phyloP scores from a whole-genome alignment of 2,888 invertebrate genomes.

The Scaptomyza tumidula region DNA sequence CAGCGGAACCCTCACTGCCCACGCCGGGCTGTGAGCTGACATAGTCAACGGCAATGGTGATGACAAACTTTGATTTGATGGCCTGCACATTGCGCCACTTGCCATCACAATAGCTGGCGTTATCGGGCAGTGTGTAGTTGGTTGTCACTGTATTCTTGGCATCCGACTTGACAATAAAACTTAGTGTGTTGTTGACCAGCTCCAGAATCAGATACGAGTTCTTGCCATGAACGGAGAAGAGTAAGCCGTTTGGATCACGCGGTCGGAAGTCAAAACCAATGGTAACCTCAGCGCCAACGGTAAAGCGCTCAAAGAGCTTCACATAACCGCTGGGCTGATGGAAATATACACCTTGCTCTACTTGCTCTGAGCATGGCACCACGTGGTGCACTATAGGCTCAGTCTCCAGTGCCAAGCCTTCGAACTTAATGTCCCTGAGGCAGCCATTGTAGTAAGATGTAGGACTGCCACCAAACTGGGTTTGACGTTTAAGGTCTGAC shows the following conservation, averaged over 20 bases:
- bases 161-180: constrained; percentile 91
- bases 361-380: constrained; percentile 91
- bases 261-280: constrained; percentile 95
- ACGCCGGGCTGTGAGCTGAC: constrained; percentile 90
- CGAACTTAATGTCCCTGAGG: constrained; percentile 90
- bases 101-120: constrained; percentile 94
- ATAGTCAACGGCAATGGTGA: constrained; percentile 94
- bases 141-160: constrained; percentile 90
- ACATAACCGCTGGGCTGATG: constrained; percentile 90
- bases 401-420: constrained; percentile 88
- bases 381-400: constrained; percentile 87
- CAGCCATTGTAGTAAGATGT: constrained; percentile 92
- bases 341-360: constrained; percentile 94
- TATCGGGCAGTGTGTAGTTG: constrained; percentile 88
- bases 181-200: constrained; percentile 93
- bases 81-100: constrained; percentile 95
- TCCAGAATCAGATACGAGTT: constrained; percentile 94
- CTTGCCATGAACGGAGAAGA: constrained; percentile 93
- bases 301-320: constrained; percentile 89
- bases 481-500: constrained; percentile 83
- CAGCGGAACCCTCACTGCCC: constrained; percentile 87
- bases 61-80: constrained; percentile 95
- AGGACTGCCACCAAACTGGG: constrained; percentile 65
- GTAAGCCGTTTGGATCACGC: constrained; percentile 91
- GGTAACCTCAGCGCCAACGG: constrained; percentile 91